Evolutionary conservation across 2,797 vertebrate genomes (phyloP).

Genomic region (Tragelaphus oryx): DNA sequence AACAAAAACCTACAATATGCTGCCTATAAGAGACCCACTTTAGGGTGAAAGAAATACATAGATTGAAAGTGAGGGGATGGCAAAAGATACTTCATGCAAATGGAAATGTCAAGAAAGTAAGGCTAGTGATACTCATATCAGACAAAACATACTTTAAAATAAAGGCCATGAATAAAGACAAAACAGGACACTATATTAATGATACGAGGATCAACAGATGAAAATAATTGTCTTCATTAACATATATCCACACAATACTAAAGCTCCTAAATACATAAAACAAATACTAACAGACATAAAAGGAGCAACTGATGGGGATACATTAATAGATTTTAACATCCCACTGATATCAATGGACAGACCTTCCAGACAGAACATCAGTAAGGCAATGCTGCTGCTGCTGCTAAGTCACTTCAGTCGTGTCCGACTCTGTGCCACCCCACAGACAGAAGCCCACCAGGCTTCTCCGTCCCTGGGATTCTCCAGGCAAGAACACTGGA

Average conservation of each 20-base stretch:
- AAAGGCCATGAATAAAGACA: neutral
- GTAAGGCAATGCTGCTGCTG: neutral
- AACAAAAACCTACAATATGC: neutral
- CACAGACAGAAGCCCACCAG: no score
- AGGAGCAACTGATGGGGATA: neutral
- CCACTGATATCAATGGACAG: neutral
- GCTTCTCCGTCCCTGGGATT: no score
- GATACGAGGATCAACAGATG: neutral
- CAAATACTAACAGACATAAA: neutral
- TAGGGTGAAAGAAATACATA: neutral
- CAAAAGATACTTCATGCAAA: neutral
- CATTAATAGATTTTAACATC: neutral
- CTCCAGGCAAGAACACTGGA: no score
- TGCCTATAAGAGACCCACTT: neutral
- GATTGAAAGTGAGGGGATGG: neutral
- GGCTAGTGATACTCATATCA: neutral
- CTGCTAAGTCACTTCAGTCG: no score
- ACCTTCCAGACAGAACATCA: neutral
- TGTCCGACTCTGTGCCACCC: no score
- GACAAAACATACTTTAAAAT: neutral
- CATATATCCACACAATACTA: neutral
- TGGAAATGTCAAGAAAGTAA: neutral
- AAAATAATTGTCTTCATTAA: neutral
- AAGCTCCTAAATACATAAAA: neutral
- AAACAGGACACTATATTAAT: neutral